These are phyloP conservation scores for Ophion obscuratus DNA, from an alignment of 2,888 invertebrate genomes.

Conservation along the genomic window DNA sequence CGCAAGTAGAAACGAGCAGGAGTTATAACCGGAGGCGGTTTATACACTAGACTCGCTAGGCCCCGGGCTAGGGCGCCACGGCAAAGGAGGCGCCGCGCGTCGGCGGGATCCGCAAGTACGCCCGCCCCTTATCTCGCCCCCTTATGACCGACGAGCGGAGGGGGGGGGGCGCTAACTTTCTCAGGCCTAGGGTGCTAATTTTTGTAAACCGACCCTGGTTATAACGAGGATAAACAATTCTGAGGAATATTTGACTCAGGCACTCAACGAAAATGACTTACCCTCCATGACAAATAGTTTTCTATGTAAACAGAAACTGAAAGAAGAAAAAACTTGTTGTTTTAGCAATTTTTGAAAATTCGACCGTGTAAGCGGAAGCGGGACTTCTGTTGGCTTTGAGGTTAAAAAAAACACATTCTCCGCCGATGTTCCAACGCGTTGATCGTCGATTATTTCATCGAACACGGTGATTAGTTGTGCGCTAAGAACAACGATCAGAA, in stretches of 20 bases:
- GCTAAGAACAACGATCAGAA: not conserved
- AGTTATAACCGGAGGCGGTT: not conserved
- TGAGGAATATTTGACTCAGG: slow-evolving; percentile 58
- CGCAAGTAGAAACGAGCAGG: slow-evolving; percentile 8
- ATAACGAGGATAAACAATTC: not conserved
- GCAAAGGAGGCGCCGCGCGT: no score
- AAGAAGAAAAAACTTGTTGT: slow-evolving; percentile 31
- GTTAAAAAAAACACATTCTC: not conserved
- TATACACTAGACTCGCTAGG: no score
- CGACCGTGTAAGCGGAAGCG: slow-evolving; percentile 18
- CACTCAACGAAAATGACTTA: slow-evolving; percentile 66
- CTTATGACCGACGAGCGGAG: no score
- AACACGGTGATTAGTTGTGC: not conserved
- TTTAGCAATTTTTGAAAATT: slow-evolving; percentile 28
- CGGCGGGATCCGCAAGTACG: no score
- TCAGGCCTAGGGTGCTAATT: no score
- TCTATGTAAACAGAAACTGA: slow-evolving; percentile 36
- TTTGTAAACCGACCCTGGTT: no score
- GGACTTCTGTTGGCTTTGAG: slow-evolving; percentile 10
- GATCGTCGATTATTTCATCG: not conserved
- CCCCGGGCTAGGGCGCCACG: no score
- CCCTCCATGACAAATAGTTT: slow-evolving; percentile 63
- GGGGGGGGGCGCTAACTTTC: no score
- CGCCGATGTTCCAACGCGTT: not conserved
- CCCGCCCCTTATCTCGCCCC: not conserved